Conservation (phyloP, 1,140 invertebrate species). For the Anastatus disparis region DNA sequence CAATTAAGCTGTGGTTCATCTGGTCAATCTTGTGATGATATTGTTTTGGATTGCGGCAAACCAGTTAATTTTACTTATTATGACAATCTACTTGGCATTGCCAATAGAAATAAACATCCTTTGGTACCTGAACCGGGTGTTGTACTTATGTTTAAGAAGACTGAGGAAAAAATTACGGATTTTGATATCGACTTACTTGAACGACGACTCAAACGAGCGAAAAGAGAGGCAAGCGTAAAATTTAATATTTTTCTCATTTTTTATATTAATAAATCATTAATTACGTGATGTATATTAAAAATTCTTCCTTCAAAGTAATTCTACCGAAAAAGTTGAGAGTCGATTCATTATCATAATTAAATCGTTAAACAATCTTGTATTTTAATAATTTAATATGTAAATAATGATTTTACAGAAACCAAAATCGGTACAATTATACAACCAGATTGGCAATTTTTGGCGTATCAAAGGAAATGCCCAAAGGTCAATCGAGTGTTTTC, state of each 20-base stretch:
- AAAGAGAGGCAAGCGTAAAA: slow-evolving; percentile 78
- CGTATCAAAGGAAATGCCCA: slow-evolving; percentile 86
- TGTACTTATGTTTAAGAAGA: slow-evolving; percentile 82
- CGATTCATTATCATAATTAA: too few species aligned
- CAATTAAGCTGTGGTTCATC: slow-evolving; percentile 51
- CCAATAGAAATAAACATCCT: slow-evolving; percentile 77
- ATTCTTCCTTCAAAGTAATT: too few species aligned
- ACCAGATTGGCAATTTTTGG: slow-evolving; percentile 91
- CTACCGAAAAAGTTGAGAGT: too few species aligned
- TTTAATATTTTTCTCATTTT: too few species aligned
- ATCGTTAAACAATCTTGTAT: too few species aligned
- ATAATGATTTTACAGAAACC: slow-evolving; percentile 79
- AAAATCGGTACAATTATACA: slow-evolving; percentile 86
- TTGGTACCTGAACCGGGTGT: slow-evolving; percentile 77
- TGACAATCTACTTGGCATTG: slow-evolving; percentile 85
- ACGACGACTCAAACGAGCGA: slow-evolving; percentile 80
- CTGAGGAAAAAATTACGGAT: slow-evolving; percentile 73
- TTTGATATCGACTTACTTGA: slow-evolving; percentile 84
- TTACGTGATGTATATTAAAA: too few species aligned
- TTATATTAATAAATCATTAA: too few species aligned
- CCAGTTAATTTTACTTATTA: slow-evolving; percentile 89
- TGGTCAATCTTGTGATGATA: slow-evolving; percentile 68
- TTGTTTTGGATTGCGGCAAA: slow-evolving; percentile 85
- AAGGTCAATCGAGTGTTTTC: slow-evolving; percentile 88
- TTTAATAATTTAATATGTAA: too few species aligned